These are phyloP conservation scores for Tetanocera ferruginea DNA, from an alignment of 2,888 invertebrate genomes.

Conservation along the genomic window DNA sequence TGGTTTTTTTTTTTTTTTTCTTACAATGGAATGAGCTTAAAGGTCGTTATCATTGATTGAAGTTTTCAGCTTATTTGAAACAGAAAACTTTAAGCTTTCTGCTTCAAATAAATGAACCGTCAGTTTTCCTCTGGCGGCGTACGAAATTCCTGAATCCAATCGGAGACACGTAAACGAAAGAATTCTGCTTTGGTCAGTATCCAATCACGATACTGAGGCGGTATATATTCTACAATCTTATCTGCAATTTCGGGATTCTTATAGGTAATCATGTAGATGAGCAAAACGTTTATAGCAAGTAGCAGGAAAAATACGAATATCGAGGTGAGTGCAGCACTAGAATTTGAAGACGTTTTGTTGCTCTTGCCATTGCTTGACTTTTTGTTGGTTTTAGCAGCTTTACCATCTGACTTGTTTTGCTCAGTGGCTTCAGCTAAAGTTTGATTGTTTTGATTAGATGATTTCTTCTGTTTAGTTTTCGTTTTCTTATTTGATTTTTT, in stretches of 20 bases:
- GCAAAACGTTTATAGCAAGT: slow-evolving; percentile 61
- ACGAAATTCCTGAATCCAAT: slow-evolving; percentile 66
- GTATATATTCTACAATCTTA: slow-evolving; percentile 64
- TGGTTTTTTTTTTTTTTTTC: not conserved
- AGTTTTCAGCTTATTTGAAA: not conserved
- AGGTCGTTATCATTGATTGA: not conserved
- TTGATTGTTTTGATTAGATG: slow-evolving; percentile 20
- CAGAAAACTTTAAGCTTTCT: slow-evolving; percentile 49
- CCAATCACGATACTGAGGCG: slow-evolving; percentile 67
- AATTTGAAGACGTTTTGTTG: not conserved
- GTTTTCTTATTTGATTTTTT: slow-evolving; percentile 57
- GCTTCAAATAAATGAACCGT: slow-evolving; percentile 66
- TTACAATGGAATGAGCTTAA: not conserved
- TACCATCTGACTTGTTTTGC: slow-evolving; percentile 44
- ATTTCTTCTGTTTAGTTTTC: slow-evolving; percentile 52
- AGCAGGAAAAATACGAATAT: slow-evolving; percentile 63
- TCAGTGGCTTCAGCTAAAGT: not conserved
- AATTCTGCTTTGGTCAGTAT: slow-evolving; percentile 65
- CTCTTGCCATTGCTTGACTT: slow-evolving; percentile 45
- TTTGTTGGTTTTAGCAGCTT: slow-evolving; percentile 50
- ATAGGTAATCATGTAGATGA: slow-evolving; percentile 67
- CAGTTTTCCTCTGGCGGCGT: slow-evolving; percentile 66
- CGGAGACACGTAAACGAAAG: slow-evolving; percentile 65
- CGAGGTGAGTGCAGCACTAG: slow-evolving; percentile 61
- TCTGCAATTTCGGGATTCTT: slow-evolving; percentile 68